phyloP scores from a whole-genome alignment of 2,113 vertebrate genomes.

The Eulacestoma nigropectus region DNA sequence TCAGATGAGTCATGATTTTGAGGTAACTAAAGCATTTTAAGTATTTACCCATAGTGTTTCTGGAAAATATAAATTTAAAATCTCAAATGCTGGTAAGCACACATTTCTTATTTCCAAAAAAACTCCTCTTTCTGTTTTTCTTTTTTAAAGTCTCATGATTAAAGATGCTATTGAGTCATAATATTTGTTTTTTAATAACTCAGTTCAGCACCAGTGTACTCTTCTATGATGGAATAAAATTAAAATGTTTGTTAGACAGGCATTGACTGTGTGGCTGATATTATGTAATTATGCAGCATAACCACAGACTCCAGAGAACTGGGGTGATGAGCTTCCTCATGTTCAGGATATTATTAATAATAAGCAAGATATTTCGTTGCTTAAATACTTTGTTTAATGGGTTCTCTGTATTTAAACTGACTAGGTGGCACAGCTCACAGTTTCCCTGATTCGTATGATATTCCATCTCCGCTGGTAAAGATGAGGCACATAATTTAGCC shows the following conservation, averaged over 20 bases:
- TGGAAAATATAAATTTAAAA: background rate
- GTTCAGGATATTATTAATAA: background rate
- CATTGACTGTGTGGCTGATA: background rate
- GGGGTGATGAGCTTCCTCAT: background rate
- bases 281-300: background rate
- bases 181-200: background rate
- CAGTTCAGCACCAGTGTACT: background rate
- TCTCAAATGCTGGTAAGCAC: background rate
- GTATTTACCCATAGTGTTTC: background rate
- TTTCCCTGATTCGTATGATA: background rate
- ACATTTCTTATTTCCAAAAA: background rate
- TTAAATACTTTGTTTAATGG: background rate
- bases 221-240: background rate
- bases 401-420: background rate
- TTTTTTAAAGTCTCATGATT: background rate
- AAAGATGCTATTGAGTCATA: background rate
- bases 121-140: fast-evolving
- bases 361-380: background rate
- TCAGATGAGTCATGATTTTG: background rate
- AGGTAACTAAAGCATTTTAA: background rate
- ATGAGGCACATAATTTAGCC: background rate
- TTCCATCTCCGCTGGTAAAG: background rate
- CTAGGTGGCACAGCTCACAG: background rate
- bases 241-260: background rate
- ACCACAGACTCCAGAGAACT: background rate